phyloP scores from a whole-genome alignment of 2,888 invertebrate species.

The Onchidella celtica region DNA sequence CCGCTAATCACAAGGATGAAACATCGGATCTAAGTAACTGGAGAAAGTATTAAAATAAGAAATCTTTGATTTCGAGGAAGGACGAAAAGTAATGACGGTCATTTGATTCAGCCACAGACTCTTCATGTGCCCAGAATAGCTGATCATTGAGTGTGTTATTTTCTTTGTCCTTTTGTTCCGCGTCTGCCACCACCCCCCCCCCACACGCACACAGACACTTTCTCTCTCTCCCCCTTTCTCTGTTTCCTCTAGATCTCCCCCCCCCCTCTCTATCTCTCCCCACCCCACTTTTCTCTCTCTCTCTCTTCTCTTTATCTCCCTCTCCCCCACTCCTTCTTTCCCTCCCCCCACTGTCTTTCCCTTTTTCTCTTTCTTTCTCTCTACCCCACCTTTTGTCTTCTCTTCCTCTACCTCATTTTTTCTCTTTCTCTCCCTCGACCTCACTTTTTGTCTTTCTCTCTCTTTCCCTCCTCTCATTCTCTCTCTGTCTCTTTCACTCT shows the following conservation, averaged over 20 bases:
- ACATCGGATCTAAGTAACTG: too few relatives aligned
- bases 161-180: too few relatives aligned
- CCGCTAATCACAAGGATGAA: too few relatives aligned
- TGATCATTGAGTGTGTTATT: too few relatives aligned
- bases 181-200: too few relatives aligned
- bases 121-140: too few relatives aligned
- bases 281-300: slow-evolving; percentile 2
- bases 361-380: not conserved
- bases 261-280: not conserved
- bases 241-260: not conserved
- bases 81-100: too few relatives aligned
- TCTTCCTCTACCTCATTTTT: not conserved
- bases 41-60: too few relatives aligned
- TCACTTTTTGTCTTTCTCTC: not conserved
- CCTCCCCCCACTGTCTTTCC: not conserved
- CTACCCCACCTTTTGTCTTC: not conserved
- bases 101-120: too few relatives aligned
- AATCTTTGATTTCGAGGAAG: too few relatives aligned
- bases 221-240: not conserved
- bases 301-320: not conserved
- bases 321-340: not conserved
- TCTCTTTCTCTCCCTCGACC: not conserved
- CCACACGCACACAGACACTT: not conserved
- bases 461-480: not conserved
- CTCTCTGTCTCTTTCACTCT: slow-evolving; percentile 1